Base-by-base conservation (phyloP, 1,140 invertebrate genomes). In the Drosophila murphyi region DNA sequence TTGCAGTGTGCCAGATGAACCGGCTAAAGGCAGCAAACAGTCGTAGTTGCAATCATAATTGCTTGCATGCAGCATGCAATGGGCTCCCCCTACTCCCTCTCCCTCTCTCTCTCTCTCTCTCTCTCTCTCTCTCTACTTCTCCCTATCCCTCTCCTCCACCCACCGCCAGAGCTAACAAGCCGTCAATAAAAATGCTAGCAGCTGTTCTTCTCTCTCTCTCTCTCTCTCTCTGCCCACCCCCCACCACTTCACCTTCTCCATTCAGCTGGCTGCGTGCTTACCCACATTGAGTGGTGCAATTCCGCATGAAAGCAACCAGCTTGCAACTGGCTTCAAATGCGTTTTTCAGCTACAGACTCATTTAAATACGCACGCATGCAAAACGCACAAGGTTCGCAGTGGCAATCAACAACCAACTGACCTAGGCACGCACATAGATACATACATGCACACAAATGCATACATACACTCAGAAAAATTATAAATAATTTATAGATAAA, bases 151-250 rank as follows among this genome's bases (percentile, higher is more conserved):
- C 48, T 55, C 35, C 6, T 4, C 7, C 54, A 0, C 5, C n/a
- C 12, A 5, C 45, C 2, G 62, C 59, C 56, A 55, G 55, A 51
- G 71, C 61, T 59, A 72, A 81, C 78, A 70, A 79, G 78, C 73
- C 59, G 51, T 80, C 78, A 76, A 67, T 54, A 60, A 76, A 80
- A 55, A 56, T 69, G 76, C 56, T n/a, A 64, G 73, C 59, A 39
- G 45, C 63, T 60, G 12, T 39, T 54, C 20, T 3, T 7, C 32
- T 12, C 20, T 35, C 29, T 5, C 3, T 45, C 34, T n/a, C 12
- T 43, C 8, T 12, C 4, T 35, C 7, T 7, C 8, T 20, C 20
- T 20, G 1, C 1, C 20, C 20, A 20, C 20, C 20, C 20, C 20
- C 20, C 20, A 20, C 20, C 20, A 1, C 20, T 20, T 20, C 20